Conservation (phyloP, 1,140 invertebrate species). For the Orchestia grillus region DNA sequence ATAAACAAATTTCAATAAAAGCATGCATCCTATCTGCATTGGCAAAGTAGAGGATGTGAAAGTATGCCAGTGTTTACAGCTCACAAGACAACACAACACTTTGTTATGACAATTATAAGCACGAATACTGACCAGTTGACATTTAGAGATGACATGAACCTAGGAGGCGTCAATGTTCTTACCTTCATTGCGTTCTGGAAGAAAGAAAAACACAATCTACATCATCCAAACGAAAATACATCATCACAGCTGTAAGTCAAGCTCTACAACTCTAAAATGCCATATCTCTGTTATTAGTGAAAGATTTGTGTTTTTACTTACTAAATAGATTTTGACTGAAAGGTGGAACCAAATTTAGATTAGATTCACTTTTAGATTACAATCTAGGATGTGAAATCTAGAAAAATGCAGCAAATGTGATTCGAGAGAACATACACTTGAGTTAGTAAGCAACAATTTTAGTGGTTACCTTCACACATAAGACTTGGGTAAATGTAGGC, state of each 20-base stretch:
- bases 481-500: not conserved
- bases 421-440: not conserved
- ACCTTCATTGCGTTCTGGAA: slow-evolving; percentile 50
- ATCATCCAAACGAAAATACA: not conserved
- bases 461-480: not conserved
- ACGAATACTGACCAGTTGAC: not conserved
- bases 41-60: not conserved
- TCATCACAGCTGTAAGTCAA: not conserved
- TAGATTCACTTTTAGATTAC: not conserved
- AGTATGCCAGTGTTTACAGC: not conserved
- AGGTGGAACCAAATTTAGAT: not conserved
- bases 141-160: slow-evolving; percentile 9
- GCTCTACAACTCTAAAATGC: not conserved
- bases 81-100: not conserved
- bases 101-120: not conserved
- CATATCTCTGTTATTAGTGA: not conserved
- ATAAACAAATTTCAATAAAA: not conserved
- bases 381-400: not conserved
- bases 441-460: not conserved
- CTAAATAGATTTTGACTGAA: not conserved
- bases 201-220: not conserved
- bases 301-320: not conserved
- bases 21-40: not conserved
- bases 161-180: slow-evolving; percentile 18
- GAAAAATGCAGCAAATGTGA: not conserved